A percentile compares a stretch with the other conserved stretches of the same genome.
Conservation (phyloP, 30 jellyfish, hydroid and myxozoan genomes). For the Turritopsis rubra region DNA sequence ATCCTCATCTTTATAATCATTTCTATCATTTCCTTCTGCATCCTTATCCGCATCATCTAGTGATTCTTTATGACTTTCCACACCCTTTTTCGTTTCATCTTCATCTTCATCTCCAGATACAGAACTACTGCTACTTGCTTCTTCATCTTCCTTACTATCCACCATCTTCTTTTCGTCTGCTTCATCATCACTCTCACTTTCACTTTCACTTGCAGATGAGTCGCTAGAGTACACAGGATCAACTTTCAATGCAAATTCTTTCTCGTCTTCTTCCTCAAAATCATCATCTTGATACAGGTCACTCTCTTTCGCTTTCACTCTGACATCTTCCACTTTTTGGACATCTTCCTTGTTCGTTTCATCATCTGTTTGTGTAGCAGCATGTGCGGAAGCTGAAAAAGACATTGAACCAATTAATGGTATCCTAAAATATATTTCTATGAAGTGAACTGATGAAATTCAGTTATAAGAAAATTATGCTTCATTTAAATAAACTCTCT, state of each 20-base stretch:
- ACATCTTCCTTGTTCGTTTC: not conserved
- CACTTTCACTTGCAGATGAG: not conserved
- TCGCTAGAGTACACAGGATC: not conserved
- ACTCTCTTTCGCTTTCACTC: not conserved
- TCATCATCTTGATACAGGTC: constrained; percentile 18
- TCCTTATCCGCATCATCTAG: constrained; percentile 10
- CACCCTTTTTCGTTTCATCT: not conserved
- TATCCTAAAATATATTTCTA: too few relatives aligned
- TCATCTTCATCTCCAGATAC: constrained; percentile 9
- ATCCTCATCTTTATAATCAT: not conserved
- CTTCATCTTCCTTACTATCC: not conserved
- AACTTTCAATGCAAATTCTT: constrained; percentile 11
- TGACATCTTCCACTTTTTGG: constrained; percentile 15
- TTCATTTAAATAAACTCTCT: too few relatives aligned
- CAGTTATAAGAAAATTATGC: too few relatives aligned
- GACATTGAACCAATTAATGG: too few relatives aligned
- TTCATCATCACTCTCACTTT: constrained; percentile 18
- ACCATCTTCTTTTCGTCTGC: not conserved
- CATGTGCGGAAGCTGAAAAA: constrained; percentile 23
- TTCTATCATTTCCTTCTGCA: not conserved
- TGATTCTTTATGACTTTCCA: not conserved
- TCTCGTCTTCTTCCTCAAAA: constrained; percentile 27
- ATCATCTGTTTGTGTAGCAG: constrained; percentile 29
- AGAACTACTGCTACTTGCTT: constrained; percentile 7
- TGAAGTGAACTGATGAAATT: too few relatives aligned